These are phyloP conservation scores for Paratrypauchen microcephalus DNA, from an alignment of 2,797 vertebrate species.

Conservation along the genomic window DNA sequence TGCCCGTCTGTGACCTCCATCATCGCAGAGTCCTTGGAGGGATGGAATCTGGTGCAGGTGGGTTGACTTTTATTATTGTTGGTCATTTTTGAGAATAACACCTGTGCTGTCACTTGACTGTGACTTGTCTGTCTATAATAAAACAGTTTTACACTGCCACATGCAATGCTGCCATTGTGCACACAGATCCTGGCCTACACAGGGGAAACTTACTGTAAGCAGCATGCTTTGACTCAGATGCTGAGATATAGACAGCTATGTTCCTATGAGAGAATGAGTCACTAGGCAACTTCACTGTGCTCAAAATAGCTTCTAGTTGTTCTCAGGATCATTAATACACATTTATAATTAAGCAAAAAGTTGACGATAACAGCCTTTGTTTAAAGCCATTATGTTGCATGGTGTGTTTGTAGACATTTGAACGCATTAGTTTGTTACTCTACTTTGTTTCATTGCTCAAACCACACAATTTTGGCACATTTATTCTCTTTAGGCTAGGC, in stretches of 20 bases:
- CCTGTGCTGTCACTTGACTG: not conserved
- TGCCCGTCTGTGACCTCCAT: conserved; percentile 98
- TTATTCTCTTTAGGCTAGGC: not conserved
- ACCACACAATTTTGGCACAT: not conserved
- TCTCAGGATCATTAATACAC: conserved; percentile 2
- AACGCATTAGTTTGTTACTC: no score
- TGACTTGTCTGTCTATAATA: no score
- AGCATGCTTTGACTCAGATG: conserved; percentile 9
- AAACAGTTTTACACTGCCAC: not conserved
- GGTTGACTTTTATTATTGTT: conserved; percentile 39
- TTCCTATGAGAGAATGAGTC: conserved; percentile 33
- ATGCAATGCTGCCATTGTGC: not conserved
- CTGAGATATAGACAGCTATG: conserved; percentile 19
- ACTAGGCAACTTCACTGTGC: conserved; percentile 26
- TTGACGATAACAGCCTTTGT: not conserved
- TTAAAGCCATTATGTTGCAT: not conserved
- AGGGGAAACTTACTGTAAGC: conserved; percentile 8
- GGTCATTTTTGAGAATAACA: not conserved
- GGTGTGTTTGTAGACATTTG: not conserved
- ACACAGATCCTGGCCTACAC: conserved; percentile 1
- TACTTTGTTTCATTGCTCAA: not conserved
- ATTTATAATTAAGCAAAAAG: conserved; percentile 3
- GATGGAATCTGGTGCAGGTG: conserved; percentile 99
- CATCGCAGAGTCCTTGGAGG: conserved; percentile 96
- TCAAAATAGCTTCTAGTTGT: conserved; percentile 25